Evolutionary conservation across 2,113 vertebrate species (phyloP).

Genomic region (Heloderma charlesbogerti): DNA sequence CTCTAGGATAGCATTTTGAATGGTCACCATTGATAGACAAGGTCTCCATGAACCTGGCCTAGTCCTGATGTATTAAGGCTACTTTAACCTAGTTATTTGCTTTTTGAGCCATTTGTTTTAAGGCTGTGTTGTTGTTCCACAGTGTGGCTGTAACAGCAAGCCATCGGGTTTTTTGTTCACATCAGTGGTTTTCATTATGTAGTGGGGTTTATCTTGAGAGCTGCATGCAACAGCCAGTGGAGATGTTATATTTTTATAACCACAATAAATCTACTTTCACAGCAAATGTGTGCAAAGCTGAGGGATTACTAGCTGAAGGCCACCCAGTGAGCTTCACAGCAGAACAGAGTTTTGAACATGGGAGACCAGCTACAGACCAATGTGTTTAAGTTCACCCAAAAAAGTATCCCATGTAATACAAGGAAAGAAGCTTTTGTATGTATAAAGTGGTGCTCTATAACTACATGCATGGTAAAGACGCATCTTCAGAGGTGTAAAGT

Average conservation of each 20-base stretch:
- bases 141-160: no score
- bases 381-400: not conserved
- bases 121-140: not conserved
- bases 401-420: not conserved
- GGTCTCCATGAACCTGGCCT: not conserved
- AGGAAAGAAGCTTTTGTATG: not conserved
- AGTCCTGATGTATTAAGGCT: not conserved
- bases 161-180: not conserved
- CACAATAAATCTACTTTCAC: conserved; percentile 12
- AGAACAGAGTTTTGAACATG: not conserved
- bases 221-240: not conserved
- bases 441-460: no score
- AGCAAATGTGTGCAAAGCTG: not conserved
- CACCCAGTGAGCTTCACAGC: conserved; percentile 1
- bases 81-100: not conserved
- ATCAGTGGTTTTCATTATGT: not conserved
- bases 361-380: not conserved
- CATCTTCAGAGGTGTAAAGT: not conserved
- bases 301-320: not conserved
- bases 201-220: not conserved
- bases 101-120: not conserved
- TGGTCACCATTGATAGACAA: not conserved
- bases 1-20: no score
- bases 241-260: conserved; percentile 5
- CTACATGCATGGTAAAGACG: not conserved